These are phyloP conservation scores for Ctenoplectra terminalis DNA, from an alignment of 1,140 invertebrate genomes.

Conservation along the genomic window DNA sequence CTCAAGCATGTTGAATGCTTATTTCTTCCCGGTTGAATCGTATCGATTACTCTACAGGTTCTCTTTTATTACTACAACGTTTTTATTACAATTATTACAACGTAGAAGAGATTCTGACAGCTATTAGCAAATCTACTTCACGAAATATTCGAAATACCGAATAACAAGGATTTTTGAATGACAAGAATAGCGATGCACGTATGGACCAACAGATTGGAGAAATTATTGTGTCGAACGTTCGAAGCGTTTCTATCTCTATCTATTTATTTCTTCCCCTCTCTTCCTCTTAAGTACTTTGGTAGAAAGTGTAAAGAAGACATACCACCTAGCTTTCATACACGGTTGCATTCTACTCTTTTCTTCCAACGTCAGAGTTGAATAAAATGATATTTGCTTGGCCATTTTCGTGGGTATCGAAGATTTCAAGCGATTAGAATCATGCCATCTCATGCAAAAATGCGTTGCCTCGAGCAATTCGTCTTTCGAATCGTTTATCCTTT, in stretches of 20 bases:
- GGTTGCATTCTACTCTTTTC: conserved; percentile 78
- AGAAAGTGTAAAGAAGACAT: conserved; percentile 59
- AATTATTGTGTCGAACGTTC: neutral
- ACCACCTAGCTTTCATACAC: conserved; percentile 77
- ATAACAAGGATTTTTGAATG: too few species aligned
- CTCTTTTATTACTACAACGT: neutral
- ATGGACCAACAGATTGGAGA: neutral
- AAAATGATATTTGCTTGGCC: conserved; percentile 72
- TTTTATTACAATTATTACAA: neutral
- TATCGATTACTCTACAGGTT: neutral
- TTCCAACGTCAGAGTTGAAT: conserved; percentile 74
- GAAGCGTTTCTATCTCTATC: neutral
- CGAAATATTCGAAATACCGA: too few species aligned
- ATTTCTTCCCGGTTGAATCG: neutral
- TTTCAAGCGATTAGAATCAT: conserved; percentile 14
- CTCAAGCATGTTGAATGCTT: neutral
- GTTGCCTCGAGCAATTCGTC: neutral
- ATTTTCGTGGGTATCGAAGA: conserved; percentile 38
- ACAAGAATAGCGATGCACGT: neutral
- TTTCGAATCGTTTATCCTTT: conserved; percentile 33
- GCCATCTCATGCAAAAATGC: neutral
- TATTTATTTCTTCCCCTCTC: neutral
- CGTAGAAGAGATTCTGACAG: neutral
- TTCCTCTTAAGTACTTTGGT: neutral
- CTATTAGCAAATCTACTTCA: too few species aligned